Base-by-base conservation (phyloP, 2,888 invertebrate genomes). In the Yponomeuta plumbellus region DNA sequence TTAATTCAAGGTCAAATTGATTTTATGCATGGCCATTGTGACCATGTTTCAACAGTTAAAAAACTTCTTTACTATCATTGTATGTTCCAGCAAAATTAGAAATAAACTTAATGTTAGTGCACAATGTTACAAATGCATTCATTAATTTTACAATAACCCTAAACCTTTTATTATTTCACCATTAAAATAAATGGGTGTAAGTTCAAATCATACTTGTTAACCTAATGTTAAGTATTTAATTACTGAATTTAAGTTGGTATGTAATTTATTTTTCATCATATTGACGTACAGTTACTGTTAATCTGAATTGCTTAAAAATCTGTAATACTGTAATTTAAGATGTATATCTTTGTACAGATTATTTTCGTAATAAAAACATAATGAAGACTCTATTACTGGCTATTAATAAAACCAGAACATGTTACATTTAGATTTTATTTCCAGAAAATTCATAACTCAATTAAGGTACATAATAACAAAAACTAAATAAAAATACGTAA, bases 351-450 rank as follows among this genome's bases (percentile, higher is more conserved):
- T 75, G 74, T 75, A 76, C 72, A 75, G 71, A 73, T 67, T 77
- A 75, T 76, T 75, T 76, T 76, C 70, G 64, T 72, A 72, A 73
- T 72, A 71, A 73, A 58, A 52, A 52, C 17, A 52, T 52, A 52
- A 17, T 52, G 10, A 52, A 4, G 44, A 52, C 13, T 17, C 17
- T 17, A 59, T 11, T 59, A 21, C 4, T 23, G 21, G 21, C 1
- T 11, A 59, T 22, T 22, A 21, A 21, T 21, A 22, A 59, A 59
- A 21, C 59, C 6, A 59, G 11, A 21, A 23, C 22, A 26, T 26
- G 5, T 22, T 22, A 58, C 26, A 26, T 58, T 10, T 13, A 21
- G 1, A n/a, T 21, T 17, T 10, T 58, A 58, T 58, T 20, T 20
- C 58, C 21, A 1, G 3, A 1, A 21, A 58, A 58, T 20, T 2